A percentile compares a stretch with the other conserved stretches of the same genome.
Evolutionary conservation across 2,797 vertebrate species (phyloP).

Genomic region (Holocentrus rufus): DNA sequence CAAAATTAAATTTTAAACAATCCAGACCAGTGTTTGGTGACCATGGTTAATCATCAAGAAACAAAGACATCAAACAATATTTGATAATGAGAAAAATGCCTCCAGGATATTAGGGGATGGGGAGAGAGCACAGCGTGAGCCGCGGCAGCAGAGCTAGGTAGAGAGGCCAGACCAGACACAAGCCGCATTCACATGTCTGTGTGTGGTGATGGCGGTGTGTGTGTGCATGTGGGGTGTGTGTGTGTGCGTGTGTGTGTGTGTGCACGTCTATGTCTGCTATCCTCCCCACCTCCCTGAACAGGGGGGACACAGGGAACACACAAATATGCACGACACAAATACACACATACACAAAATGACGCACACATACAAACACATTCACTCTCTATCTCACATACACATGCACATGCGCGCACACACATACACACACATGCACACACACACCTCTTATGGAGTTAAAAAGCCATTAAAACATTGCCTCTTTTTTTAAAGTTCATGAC

Average conservation of each 20-base stretch:
- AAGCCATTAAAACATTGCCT: conserved; percentile 70
- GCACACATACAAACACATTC: not conserved
- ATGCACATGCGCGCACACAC: conserved; percentile 15
- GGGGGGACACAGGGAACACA: not conserved
- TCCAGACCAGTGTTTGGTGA: conserved; percentile 84
- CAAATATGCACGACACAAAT: not conserved
- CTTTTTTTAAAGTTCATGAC: conserved; percentile 73
- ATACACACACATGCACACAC: conserved; percentile 30
- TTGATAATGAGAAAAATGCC: conserved; percentile 89
- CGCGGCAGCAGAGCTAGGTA: conserved; percentile 68
- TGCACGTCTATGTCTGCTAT: not conserved
- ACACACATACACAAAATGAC: not conserved
- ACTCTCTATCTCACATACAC: not conserved
- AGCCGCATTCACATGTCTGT: conserved; percentile 72
- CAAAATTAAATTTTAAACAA: conserved; percentile 86
- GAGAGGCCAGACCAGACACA: conserved; percentile 78
- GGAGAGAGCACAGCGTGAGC: conserved; percentile 76
- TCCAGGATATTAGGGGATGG: conserved; percentile 83
- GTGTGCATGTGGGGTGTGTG: conserved; percentile 40
- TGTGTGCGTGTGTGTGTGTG: conserved; percentile 38
- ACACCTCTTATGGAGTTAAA: conserved; percentile 73
- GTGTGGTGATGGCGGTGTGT: conserved; percentile 50
- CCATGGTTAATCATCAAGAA: conserved; percentile 86
- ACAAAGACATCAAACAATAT: conserved; percentile 88
- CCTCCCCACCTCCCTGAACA: conserved; percentile 6